phyloP scores from a whole-genome alignment of 1,140 invertebrate species.

The Macrobrachium rosenbergii region DNA sequence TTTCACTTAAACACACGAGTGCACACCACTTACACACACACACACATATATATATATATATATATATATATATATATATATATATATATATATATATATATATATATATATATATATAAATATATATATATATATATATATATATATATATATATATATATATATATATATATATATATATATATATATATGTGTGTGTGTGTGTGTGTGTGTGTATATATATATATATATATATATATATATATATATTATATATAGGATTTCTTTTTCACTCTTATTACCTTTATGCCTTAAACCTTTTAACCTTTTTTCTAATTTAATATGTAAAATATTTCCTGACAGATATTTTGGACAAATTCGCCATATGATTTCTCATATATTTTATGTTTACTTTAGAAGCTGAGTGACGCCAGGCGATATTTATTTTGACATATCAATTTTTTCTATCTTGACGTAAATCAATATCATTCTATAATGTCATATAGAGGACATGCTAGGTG shows the following conservation, averaged over 20 bases:
- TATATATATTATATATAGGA: neutral
- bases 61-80: neutral
- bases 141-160: conserved; percentile 20
- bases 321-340: no score
- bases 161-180: neutral
- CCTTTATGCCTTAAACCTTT: no score
- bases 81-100: neutral
- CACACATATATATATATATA: neutral
- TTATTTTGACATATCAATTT: neutral
- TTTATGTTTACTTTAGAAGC: no score
- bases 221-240: conserved; percentile 4
- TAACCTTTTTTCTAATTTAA: no score
- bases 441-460: no score
- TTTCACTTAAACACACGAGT: neutral
- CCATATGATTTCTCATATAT: no score
- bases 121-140: conserved; percentile 24
- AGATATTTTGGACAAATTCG: no score
- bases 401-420: neutral
- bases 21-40: neutral
- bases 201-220: no score
- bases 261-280: no score
- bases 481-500: no score
- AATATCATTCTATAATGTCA: no score
- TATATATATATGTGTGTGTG: neutral
- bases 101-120: conserved; percentile 18